Evolutionary conservation across 1,140 invertebrate species (phyloP).

Genomic region (Drosophila kohkoa): DNA sequence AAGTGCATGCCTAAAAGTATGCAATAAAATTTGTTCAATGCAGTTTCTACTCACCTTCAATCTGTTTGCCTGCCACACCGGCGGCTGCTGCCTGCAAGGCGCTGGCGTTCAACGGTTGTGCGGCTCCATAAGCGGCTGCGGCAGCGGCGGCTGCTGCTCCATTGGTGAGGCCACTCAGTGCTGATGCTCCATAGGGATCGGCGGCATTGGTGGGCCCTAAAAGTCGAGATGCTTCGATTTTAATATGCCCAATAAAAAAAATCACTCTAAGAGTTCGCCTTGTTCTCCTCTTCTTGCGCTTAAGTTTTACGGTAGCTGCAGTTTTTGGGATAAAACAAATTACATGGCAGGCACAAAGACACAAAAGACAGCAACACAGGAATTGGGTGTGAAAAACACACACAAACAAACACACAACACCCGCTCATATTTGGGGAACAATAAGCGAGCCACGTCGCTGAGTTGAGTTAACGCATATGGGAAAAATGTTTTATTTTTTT

Average conservation of each 20-base stretch:
- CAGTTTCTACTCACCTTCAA: constrained; percentile 66
- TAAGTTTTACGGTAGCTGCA: constrained; percentile 17
- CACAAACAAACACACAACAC: constrained; percentile 27
- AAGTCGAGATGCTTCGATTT: constrained; percentile 1
- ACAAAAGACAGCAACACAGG: constrained; percentile 17
- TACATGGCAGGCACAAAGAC: constrained; percentile 27
- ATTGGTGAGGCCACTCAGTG: constrained; percentile 73
- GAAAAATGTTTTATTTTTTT: constrained; percentile 60
- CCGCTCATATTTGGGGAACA: constrained; percentile 36
- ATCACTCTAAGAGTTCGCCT: neutral
- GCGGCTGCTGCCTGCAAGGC: constrained; percentile 76
- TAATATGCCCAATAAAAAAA: neutral
- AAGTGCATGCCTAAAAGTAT: neutral
- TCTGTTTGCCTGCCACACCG: constrained; percentile 81
- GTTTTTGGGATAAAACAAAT: constrained; percentile 25
- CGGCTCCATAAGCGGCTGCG: constrained; percentile 58
- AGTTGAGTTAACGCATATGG: constrained; percentile 78
- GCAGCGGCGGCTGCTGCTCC: constrained; percentile 50
- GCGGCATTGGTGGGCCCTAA: constrained; percentile 72
- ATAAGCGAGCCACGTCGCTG: constrained; percentile 44
- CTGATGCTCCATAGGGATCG: constrained; percentile 66
- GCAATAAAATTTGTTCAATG: neutral
- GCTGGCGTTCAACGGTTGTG: constrained; percentile 64
- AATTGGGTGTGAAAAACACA: constrained; percentile 13
- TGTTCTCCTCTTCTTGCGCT: constrained; percentile 23